Evolutionary conservation across 2,113 vertebrate species (phyloP), one percentile per base, ranked within the genome.

Genomic region (Xiphophorus couchianus): DNA sequence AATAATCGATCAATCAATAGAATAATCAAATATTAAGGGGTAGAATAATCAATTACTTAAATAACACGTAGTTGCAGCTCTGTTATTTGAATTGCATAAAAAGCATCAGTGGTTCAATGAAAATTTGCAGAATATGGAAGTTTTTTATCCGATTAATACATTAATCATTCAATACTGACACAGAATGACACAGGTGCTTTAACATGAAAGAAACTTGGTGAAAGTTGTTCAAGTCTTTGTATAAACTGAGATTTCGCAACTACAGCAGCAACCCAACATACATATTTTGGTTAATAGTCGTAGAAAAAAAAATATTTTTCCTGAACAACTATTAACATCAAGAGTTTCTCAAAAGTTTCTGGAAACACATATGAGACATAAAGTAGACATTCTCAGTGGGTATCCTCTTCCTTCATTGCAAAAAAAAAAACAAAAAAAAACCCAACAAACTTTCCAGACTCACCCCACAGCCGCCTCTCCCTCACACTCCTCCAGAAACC

Each of bases 381-480:
- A 58, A 58, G 51, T 7, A 54, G 22, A 58, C 51, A 58, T 25
- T n/a, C 22, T 58, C 22, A 58, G 22, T 58, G 25, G 51, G 9
- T 9, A n/a, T 10, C 25, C 7, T 58, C 19, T 22, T 25, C 17
- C 51, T 58, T n/a, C 25, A 9, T 3, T 58, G 51, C 9, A 58
- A 58, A 58, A 19, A 58, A 54, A 33, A 4, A 31, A 31, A 54
- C n/a, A 25, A 54, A 17, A 25, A 54, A 7, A 10, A 9, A 54
- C 13, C 28, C 13, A 30, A 29, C 19, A 58, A 58, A 58, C 22
- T 9, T 58, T n/a, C 51, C 51, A 2, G 19, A 87, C 85, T 91
- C 82, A 97, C 95, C 95, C 95, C 95, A 88, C 8, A 96, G 93
- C 63, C 93, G 87, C 74, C 93, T 91, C 86, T 95, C 96, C 82